Percentiles rank a stretch among this genome's conserved stretches.
phyloP scores from a whole-genome alignment of 2,113 vertebrate species.

The Cepphus grylle region DNA sequence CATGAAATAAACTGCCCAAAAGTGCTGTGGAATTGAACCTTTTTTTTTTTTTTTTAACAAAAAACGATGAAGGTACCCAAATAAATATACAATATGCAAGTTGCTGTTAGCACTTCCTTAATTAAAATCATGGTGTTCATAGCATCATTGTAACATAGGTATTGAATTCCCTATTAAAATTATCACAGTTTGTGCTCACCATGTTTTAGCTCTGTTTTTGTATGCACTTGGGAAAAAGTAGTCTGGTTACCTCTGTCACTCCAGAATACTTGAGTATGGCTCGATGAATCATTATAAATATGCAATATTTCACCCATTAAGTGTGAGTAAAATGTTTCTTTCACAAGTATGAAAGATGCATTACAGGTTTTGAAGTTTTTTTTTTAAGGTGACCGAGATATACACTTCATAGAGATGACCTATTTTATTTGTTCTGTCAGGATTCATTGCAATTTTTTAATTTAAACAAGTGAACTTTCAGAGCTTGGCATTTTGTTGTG shows the following conservation, averaged over 20 bases:
- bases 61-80: background rate
- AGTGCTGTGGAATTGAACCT: background rate
- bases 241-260: background rate
- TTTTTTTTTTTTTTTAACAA: background rate
- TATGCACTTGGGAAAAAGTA: background rate
- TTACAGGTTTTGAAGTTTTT: background rate
- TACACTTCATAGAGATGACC: background rate
- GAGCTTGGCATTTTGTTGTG: background rate
- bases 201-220: background rate
- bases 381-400: background rate
- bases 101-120: background rate
- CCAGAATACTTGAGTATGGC: background rate
- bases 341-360: background rate
- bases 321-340: background rate
- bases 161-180: background rate
- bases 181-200: background rate
- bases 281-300: background rate
- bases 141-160: background rate
- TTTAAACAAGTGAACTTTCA: background rate
- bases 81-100: background rate
- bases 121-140: background rate
- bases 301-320: background rate
- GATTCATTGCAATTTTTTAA: background rate
- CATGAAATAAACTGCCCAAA: background rate
- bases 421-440: conserved; percentile 10